Evolutionary conservation across 1,140 invertebrate species (phyloP).

Genomic region (Bombus superbus): DNA sequence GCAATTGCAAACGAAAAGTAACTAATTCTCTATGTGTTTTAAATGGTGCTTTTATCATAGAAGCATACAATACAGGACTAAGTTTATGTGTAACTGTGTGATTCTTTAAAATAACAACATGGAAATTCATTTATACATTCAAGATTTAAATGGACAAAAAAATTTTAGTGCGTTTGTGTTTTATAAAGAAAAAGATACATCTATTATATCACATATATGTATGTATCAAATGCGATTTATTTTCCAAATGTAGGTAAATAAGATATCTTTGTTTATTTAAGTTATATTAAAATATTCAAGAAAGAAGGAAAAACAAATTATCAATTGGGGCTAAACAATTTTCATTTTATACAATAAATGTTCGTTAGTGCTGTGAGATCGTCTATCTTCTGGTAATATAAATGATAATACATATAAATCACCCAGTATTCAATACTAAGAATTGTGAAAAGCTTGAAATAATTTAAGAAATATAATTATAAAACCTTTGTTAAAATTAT

Average conservation of each 20-base stretch:
- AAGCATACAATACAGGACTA: constrained; percentile 49
- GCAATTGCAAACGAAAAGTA: constrained; percentile 78
- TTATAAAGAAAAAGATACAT: constrained; percentile 47
- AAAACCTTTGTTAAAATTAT: constrained; percentile 32
- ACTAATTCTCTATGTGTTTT: constrained; percentile 60
- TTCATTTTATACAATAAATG: constrained; percentile 47
- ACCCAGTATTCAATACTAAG: constrained; percentile 58
- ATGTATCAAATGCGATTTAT: constrained; percentile 61
- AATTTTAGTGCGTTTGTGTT: constrained; percentile 62
- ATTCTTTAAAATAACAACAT: constrained; percentile 47
- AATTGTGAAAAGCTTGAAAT: constrained; percentile 48
- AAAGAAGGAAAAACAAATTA: constrained; percentile 10
- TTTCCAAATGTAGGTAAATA: constrained; percentile 59
- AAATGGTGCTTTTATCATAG: constrained; percentile 46
- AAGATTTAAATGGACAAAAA: constrained; percentile 40
- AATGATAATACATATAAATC: constrained; percentile 31
- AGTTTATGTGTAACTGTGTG: constrained; percentile 54
- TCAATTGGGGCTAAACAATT: constrained; percentile 49
- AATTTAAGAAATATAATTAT: constrained; percentile 38
- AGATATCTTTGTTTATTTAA: constrained; percentile 58
- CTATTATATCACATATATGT: constrained; percentile 31
- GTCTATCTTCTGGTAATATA: constrained; percentile 49
- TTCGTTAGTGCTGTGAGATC: constrained; percentile 70
- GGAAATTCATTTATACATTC: constrained; percentile 48
- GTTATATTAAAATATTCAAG: constrained; percentile 40